Evolutionary conservation across 1,140 invertebrate genomes (phyloP).

Genomic region (Trichogramma pretiosum): DNA sequence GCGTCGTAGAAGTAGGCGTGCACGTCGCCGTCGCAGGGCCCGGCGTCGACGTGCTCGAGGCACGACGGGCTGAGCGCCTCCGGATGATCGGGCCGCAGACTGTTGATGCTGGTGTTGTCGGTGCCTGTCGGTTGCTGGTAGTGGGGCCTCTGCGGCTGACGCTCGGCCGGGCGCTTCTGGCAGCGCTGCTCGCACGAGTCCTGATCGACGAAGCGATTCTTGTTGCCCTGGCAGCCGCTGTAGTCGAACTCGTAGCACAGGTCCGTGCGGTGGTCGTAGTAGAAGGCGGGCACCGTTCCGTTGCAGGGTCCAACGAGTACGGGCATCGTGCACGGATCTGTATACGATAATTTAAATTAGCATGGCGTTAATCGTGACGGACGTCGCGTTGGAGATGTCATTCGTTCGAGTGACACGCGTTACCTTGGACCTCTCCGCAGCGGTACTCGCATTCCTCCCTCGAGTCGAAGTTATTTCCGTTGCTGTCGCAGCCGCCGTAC

Average conservation of each 20-base stretch:
- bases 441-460: constrained; percentile 68
- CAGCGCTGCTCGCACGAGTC: constrained; percentile 43
- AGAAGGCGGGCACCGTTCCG: constrained; percentile 58
- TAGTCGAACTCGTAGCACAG: constrained; percentile 62
- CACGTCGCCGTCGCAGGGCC: constrained; percentile 59
- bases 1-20: constrained; percentile 69
- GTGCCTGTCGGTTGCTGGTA: constrained; percentile 7
- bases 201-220: constrained; percentile 52
- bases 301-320: constrained; percentile 65
- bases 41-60: constrained; percentile 52
- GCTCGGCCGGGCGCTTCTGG: constrained; percentile 22
- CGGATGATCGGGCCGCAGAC: neutral
- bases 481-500: constrained; percentile 78
- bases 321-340: constrained; percentile 65
- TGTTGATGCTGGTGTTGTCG: constrained; percentile 1
- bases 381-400: neutral
- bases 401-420: neutral
- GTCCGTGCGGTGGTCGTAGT: constrained; percentile 59
- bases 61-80: constrained; percentile 46
- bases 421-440: constrained; percentile 65
- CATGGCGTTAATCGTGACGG: no score
- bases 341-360: no score
- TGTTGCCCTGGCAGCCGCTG: constrained; percentile 62
- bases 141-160: constrained; percentile 3
- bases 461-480: constrained; percentile 74